phyloP scores from a whole-genome alignment of 2,113 vertebrate species.

The Gadus macrocephalus region DNA sequence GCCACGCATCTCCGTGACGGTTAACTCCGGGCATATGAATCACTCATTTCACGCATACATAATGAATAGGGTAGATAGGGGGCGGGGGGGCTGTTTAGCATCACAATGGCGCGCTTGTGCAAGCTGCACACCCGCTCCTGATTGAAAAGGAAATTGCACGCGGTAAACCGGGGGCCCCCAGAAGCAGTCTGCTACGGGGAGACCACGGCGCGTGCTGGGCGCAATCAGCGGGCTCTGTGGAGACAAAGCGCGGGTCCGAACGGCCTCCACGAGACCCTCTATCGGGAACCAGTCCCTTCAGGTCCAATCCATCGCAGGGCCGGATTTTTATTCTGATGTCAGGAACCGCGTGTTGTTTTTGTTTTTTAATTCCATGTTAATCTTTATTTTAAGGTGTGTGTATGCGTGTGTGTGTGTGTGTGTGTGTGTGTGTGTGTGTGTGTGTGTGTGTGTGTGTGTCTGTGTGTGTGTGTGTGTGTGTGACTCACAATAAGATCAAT shows the following conservation, averaged over 20 bases:
- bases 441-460: no score
- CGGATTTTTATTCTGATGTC: background rate
- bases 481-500: no score
- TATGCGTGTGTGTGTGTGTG: background rate
- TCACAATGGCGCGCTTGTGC: conserved; percentile 60
- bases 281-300: conserved; percentile 20
- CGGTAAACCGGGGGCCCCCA: conserved; percentile 62
- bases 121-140: conserved; percentile 61
- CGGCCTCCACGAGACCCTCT: conserved; percentile 57
- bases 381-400: no score
- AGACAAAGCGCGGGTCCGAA: conserved; percentile 46
- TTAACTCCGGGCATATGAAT: conserved; percentile 65
- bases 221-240: conserved; percentile 54
- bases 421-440: background rate
- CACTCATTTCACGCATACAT: conserved; percentile 63
- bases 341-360: background rate
- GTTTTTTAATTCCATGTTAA: no score
- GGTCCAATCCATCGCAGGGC: conserved; percentile 19
- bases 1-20: conserved; percentile 39
- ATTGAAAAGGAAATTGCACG: conserved; percentile 79
- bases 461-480: no score
- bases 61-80: background rate
- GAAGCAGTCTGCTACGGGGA: conserved; percentile 74
- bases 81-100: conserved; percentile 58
- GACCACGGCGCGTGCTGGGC: conserved; percentile 74